These are phyloP conservation scores for Cantharis rustica DNA, from an alignment of 2,888 invertebrate genomes.

Conservation along the genomic window DNA sequence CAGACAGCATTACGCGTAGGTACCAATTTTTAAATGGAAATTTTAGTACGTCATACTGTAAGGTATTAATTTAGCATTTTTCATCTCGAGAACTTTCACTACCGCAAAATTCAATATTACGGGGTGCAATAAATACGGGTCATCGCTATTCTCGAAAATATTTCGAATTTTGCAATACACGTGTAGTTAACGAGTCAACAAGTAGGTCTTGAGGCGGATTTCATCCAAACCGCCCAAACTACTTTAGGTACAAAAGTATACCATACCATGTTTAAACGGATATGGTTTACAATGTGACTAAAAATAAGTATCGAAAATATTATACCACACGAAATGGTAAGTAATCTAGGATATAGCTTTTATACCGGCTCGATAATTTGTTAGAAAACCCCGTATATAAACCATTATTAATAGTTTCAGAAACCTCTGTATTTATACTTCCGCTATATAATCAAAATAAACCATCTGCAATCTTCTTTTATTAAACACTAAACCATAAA, in stretches of 20 bases:
- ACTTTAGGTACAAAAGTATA: slow-evolving; percentile 25
- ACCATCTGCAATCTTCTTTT: slow-evolving; percentile 15
- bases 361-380: background rate
- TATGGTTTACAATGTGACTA: slow-evolving; percentile 6
- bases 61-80: background rate
- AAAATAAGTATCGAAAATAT: background rate
- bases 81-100: background rate
- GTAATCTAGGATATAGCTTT: background rate
- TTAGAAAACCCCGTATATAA: background rate
- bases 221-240: slow-evolving; percentile 29
- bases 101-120: background rate
- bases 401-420: background rate
- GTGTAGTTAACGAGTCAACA: slow-evolving; percentile 13
- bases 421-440: background rate
- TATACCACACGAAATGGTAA: background rate
- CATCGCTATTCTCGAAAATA: background rate
- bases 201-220: slow-evolving; percentile 32
- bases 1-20: background rate
- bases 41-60: background rate
- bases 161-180: slow-evolving; percentile 1
- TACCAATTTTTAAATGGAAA: background rate
- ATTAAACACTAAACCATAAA: slow-evolving; percentile 3
- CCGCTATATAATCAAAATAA: slow-evolving; percentile 13
- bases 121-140: background rate
- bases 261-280: slow-evolving; percentile 11